A percentile compares a stretch with the other conserved stretches of the same genome.
phyloP scores from a whole-genome alignment of 1,140 invertebrate genomes.

The Drosophila ogumai region DNA sequence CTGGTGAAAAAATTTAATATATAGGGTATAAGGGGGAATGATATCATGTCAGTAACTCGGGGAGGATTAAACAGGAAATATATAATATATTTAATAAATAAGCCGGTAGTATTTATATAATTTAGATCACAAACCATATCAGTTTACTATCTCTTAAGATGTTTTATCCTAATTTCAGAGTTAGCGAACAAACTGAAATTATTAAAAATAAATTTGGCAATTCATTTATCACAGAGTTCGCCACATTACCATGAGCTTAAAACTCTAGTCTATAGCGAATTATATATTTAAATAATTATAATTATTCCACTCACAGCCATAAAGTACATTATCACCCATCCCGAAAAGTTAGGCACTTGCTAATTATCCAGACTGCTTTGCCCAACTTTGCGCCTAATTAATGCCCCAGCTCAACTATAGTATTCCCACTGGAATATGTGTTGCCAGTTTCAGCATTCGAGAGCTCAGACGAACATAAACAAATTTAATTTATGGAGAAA shows the following conservation, averaged over 20 bases:
- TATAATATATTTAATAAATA: neutral
- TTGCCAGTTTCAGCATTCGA: constrained; percentile 3
- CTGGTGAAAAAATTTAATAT: neutral
- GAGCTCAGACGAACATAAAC: constrained; percentile 12
- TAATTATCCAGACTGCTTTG: constrained; percentile 22
- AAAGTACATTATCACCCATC: constrained; percentile 5
- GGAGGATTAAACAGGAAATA: neutral
- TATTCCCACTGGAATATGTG: constrained; percentile 7
- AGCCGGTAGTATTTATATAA: neutral
- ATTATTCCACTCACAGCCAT: constrained; percentile 2
- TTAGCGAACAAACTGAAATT: neutral
- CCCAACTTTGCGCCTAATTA: constrained; percentile 19
- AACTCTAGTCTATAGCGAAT: neutral
- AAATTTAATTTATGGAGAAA: constrained; percentile 7
- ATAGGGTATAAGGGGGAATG: neutral
- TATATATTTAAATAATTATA: neutral
- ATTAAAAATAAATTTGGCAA: neutral
- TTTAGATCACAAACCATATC: neutral
- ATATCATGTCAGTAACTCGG: neutral
- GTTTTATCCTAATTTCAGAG: no score
- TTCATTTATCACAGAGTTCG: no score
- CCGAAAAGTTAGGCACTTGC: constrained; percentile 15
- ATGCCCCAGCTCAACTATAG: constrained; percentile 3
- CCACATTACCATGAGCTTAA: neutral
- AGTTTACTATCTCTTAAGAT: neutral